These are phyloP conservation scores for Halcyon malimbica DNA, from an alignment of 2,113 vertebrate genomes.

Conservation along the genomic window DNA sequence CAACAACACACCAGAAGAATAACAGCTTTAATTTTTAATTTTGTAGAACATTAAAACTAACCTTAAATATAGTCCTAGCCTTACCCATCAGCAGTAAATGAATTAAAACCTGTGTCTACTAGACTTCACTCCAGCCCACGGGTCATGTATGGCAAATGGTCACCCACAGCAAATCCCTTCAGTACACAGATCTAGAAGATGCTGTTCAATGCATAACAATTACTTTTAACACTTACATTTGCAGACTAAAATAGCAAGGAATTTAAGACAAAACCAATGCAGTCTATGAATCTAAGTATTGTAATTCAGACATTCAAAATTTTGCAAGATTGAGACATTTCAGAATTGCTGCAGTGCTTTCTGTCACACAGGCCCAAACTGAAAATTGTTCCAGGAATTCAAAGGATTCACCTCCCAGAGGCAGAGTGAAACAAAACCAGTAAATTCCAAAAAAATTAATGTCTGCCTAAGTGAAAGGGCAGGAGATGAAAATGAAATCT, in stretches of 20 bases:
- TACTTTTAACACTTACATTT: background rate
- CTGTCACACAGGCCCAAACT: background rate
- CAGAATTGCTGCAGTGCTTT: background rate
- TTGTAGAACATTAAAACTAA: background rate
- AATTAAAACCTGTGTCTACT: background rate
- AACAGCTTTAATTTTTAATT: background rate
- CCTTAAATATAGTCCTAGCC: background rate
- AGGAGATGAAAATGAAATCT: background rate
- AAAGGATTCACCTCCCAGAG: background rate
- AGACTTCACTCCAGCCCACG: background rate
- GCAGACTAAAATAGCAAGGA: background rate
- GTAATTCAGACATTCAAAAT: background rate
- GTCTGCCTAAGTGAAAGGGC: background rate
- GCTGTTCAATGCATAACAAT: background rate
- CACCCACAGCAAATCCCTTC: background rate
- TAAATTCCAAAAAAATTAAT: background rate
- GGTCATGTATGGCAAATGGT: background rate
- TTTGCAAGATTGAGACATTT: background rate
- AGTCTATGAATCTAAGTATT: background rate
- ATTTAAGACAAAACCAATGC: background rate
- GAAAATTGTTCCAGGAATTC: background rate
- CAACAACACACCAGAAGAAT: accelerated
- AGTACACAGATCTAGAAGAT: background rate
- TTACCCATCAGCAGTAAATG: background rate
- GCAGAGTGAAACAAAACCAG: background rate